Base-by-base conservation (phyloP, 1,140 invertebrate genomes). In the Meloidogyne floridensis region DNA sequence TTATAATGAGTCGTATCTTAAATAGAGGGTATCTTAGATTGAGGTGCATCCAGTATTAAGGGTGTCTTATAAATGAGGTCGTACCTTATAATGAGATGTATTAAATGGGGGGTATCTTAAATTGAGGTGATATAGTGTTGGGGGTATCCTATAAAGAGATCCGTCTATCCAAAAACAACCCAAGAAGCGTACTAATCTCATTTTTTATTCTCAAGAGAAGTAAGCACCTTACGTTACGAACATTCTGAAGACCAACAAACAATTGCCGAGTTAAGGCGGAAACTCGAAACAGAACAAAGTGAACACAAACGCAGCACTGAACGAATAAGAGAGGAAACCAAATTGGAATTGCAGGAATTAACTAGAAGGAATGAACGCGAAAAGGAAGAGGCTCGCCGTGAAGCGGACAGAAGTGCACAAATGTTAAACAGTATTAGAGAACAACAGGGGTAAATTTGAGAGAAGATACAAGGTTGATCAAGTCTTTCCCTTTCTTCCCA, bases 161-260 rank as follows among this genome's bases (percentile, higher is more conserved):
- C 32, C 32, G 32, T 32, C 32, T 32, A 2, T 32, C 32, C 32
- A 32, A 32, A 20, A 32, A 2, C 2, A 32, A 32, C 32, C 32
- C 32, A 32, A 32, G 32, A 32, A 32, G 1, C 32, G 1, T 2
- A 1, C 32, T 32, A 32, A 32, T 32, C 32, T 32, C 32, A 32
- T 32, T 32, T 32, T 32, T 32, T 32, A 32, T 32, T 32, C 32
- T 32, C 32, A 72, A 72, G 80, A 53, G 83, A 84, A 42, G 43
- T 77, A 11, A 86, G 84, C 51, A 72, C 72, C 13, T 69, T 84
- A 43, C 82, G 82, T 18, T 84, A 81, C 59, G 83, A 84, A 70
- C 54, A 70, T 11, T 70, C 75, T 13, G 82, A 84, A 80, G 82
- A 84, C 51, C 83, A 84, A 72, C 76, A 84, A 54, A 84, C 83